phyloP scores from a whole-genome alignment of 2,113 vertebrate species.

The Vulpes lagopus region DNA sequence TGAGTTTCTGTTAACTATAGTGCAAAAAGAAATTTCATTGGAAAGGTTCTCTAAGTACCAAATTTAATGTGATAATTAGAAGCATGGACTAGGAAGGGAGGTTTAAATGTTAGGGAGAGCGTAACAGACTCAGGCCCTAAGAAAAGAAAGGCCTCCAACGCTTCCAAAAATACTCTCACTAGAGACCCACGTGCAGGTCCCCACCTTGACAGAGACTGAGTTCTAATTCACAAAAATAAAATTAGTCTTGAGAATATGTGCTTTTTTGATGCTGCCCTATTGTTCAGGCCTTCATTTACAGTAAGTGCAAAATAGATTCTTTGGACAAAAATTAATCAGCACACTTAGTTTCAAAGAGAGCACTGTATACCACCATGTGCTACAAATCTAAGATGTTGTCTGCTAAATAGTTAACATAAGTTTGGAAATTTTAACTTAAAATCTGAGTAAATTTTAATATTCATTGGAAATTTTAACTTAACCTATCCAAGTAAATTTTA shows the following conservation, averaged over 20 bases:
- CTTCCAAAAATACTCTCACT: not conserved
- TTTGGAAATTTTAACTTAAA: constrained; percentile 52
- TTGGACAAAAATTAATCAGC: not conserved
- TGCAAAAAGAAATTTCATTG: not conserved
- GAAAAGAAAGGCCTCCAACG: not conserved
- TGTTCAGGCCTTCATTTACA: not conserved
- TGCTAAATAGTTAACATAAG: constrained; percentile 13
- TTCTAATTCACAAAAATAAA: constrained; percentile 37
- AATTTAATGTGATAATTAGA: not conserved
- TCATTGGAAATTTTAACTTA: constrained; percentile 3
- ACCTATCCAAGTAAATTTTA: not conserved
- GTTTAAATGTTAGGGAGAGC: not conserved
- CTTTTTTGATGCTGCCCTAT: not conserved
- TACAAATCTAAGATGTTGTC: not conserved
- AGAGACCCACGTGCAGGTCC: not conserved
- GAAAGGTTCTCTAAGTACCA: not conserved
- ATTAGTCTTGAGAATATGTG: not conserved
- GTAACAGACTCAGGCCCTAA: not conserved
- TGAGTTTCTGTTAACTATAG: not conserved
- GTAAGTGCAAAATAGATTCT: not conserved
- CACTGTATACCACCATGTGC: not conserved
- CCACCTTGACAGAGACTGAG: not conserved
- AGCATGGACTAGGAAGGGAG: not conserved
- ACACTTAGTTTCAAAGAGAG: not conserved
- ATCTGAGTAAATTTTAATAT: constrained; percentile 12